Evolutionary conservation across 2,113 vertebrate species (phyloP), one percentile per base, ranked within the genome.

Genomic region (Excalfactoria chinensis): DNA sequence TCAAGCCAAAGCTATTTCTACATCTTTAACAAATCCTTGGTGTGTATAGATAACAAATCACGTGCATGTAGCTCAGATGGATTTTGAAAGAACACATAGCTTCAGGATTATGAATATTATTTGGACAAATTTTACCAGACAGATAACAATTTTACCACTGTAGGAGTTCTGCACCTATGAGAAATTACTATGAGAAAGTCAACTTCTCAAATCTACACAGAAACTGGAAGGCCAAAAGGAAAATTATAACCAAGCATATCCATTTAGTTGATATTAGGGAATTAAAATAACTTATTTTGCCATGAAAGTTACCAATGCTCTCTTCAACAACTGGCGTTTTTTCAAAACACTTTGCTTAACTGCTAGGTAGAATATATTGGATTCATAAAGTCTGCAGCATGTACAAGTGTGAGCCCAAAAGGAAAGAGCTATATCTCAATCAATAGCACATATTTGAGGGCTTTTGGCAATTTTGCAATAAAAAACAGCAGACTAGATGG

Each of bases 1-100:
- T 88, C 56, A 76, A 41, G 37, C 11, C 23, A 7, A 95, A 90
- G 30, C 12, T 25, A 23, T 84, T 95, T 84, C 37, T 53, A 86
- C 26, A 74, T 55, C 46, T 89, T 95, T 51, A 86, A 55, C 66
- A 83, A 89, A 75, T 63, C 44, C 3, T 34, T 84, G 81, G 92
- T 34, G 72, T 37, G 40, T 81, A 73, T 16, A 76, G 60, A 88
- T 5, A 89, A 85, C 34, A 81, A 34, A 22, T 49, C 5, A 22
- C 30, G 55, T 25, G 20, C 70, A 87, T 16, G 53, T 3, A 63
- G 22, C 56, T 80, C 7, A 67, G 49, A 17, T 53, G 18, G 46
- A 75, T 80, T 93, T 85, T 81, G 62, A 90, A 95, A 88, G 15
- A 66, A 32, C n/a, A 63, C 43, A 32, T 51, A 82, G 69, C 21